Percentiles rank a stretch among this genome's conserved stretches.
These are phyloP conservation scores for Osmerus eperlanus DNA, from an alignment of 2,113 vertebrate genomes.

Conservation along the genomic window DNA sequence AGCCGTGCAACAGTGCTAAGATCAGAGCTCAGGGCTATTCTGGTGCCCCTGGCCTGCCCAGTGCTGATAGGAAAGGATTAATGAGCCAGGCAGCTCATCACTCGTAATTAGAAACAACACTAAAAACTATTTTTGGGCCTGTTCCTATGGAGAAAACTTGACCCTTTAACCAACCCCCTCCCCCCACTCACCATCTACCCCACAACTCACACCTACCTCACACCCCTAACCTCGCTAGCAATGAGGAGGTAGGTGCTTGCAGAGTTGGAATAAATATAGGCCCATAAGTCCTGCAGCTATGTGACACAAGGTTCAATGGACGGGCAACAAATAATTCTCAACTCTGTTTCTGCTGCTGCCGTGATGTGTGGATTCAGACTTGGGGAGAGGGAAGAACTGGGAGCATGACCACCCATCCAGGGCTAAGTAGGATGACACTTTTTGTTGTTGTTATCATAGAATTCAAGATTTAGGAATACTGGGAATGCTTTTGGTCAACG, in stretches of 20 bases:
- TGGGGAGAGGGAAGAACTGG: slow-evolving; percentile 32
- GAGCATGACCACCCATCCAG: neutral
- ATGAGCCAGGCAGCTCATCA: slow-evolving; percentile 80
- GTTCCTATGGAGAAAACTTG: slow-evolving; percentile 79
- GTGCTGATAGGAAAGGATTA: slow-evolving; percentile 87
- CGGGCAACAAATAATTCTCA: slow-evolving; percentile 54
- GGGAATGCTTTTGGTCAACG: no score
- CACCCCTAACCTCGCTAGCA: slow-evolving; percentile 21
- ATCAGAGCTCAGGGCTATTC: slow-evolving; percentile 88
- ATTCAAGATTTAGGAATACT: neutral
- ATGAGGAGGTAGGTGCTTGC: slow-evolving; percentile 38
- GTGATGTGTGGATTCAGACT: slow-evolving; percentile 41
- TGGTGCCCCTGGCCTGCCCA: slow-evolving; percentile 75
- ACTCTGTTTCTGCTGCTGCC: slow-evolving; percentile 29
- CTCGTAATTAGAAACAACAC: slow-evolving; percentile 87
- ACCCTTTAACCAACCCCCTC: slow-evolving; percentile 56
- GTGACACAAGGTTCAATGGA: slow-evolving; percentile 59
- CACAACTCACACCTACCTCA: slow-evolving; percentile 18
- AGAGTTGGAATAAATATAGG: slow-evolving; percentile 73
- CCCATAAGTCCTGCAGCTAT: slow-evolving; percentile 55
- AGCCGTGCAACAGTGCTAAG: slow-evolving; percentile 75
- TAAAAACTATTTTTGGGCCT: slow-evolving; percentile 80
- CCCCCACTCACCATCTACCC: neutral
- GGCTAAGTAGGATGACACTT: neutral
- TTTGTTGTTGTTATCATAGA: neutral